phyloP scores from a whole-genome alignment of 2,888 invertebrate species.

The Cistogaster globosa region DNA sequence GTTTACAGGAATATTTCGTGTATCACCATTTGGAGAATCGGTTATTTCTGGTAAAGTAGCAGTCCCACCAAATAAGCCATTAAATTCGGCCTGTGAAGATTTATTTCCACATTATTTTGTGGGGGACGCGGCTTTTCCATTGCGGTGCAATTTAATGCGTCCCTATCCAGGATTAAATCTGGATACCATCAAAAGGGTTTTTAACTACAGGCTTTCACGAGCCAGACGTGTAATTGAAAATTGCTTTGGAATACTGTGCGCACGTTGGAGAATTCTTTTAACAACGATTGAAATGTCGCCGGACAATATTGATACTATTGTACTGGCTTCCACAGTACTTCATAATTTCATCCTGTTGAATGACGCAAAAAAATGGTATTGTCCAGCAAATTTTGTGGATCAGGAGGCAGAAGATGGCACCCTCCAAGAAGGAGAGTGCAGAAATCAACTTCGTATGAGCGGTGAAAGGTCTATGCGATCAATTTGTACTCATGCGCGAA shows the following conservation, averaged over 20 bases:
- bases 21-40: slow-evolving; percentile 28
- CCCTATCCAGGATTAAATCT: slow-evolving; percentile 24
- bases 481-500: not conserved
- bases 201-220: too few relatives aligned
- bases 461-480: slow-evolving; percentile 11
- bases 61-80: slow-evolving; percentile 19
- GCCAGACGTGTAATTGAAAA: slow-evolving; percentile 15
- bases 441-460: not conserved
- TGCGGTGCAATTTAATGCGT: slow-evolving; percentile 7
- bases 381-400: slow-evolving; percentile 4
- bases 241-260: slow-evolving; percentile 12
- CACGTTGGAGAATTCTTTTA: slow-evolving; percentile 11
- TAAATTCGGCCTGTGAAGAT: not conserved
- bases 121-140: slow-evolving; percentile 18
- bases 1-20: slow-evolving; percentile 20
- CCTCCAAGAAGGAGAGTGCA: slow-evolving; percentile 13
- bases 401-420: slow-evolving; percentile 12
- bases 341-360: slow-evolving; percentile 10
- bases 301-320: slow-evolving; percentile 1
- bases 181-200: not conserved
- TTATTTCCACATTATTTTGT: slow-evolving; percentile 9
- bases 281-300: slow-evolving; percentile 30
- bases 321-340: slow-evolving; percentile 4
- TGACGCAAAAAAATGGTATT: slow-evolving; percentile 14
- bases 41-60: slow-evolving; percentile 18